Evolutionary conservation across 37 sponge, comb jelly and placozoan species (phyloP).

Genomic region (Axinella damicornis): DNA sequence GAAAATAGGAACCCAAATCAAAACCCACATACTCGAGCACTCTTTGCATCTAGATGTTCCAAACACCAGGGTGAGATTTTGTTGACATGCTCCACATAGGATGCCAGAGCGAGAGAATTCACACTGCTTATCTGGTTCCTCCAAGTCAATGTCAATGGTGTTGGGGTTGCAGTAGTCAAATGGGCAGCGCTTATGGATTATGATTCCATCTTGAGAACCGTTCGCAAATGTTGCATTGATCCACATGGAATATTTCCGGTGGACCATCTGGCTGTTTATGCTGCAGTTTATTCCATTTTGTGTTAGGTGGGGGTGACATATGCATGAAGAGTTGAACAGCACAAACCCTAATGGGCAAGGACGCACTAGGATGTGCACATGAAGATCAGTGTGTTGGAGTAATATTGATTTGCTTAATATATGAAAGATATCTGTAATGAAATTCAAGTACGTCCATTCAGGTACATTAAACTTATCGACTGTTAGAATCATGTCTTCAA

Average conservation of each 20-base stretch:
- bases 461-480: too few relatives aligned
- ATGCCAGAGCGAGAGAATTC: neutral
- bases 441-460: too few relatives aligned
- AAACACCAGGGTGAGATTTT: neutral
- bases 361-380: neutral
- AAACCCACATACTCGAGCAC: neutral
- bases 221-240: neutral
- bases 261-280: neutral
- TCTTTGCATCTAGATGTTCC: neutral
- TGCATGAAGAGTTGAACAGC: neutral
- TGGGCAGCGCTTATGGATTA: conserved; percentile 9
- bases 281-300: neutral
- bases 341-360: neutral
- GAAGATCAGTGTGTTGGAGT: neutral
- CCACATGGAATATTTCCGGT: neutral
- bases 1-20: neutral
- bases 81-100: conserved; percentile 14
- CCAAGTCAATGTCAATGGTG: neutral
- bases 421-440: too few relatives aligned
- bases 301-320: neutral
- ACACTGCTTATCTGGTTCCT: neutral
- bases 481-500: too few relatives aligned
- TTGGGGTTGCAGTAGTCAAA: neutral
- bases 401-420: too few relatives aligned
- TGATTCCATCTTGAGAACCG: neutral